A percentile compares a stretch with the other conserved stretches of the same genome.
Conservation (phyloP, 2,888 invertebrate species). For the Epirrita christyi region DNA sequence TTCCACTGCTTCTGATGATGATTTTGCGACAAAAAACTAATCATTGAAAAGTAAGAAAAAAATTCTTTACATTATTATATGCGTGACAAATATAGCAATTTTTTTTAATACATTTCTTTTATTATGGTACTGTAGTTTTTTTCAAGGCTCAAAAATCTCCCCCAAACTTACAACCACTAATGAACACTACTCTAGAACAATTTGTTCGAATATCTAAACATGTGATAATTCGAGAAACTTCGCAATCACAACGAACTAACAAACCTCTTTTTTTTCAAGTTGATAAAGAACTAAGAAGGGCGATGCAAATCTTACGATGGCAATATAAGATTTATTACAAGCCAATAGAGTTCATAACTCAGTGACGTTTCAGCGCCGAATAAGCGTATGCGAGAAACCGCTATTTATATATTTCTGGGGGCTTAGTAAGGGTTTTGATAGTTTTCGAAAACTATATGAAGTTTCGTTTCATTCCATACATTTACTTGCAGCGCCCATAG, state of each 20-base stretch:
- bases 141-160: not conserved
- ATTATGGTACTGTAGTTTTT: not conserved
- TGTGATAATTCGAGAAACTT: conserved; percentile 16
- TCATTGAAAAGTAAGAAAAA: no score
- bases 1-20: no score
- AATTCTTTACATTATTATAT: no score
- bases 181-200: conserved; percentile 27
- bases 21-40: no score
- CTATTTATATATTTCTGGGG: no score
- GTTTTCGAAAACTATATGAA: no score
- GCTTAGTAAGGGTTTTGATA: no score
- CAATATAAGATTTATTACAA: not conserved
- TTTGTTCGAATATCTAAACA: conserved; percentile 23
- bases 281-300: conserved; percentile 16
- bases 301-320: conserved; percentile 14
- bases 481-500: no score
- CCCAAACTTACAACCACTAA: conserved; percentile 18
- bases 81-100: no score
- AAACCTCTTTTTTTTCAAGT: conserved; percentile 19
- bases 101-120: no score
- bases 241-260: conserved; percentile 11
- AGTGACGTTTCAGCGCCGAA: not conserved
- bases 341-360: not conserved
- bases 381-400: no score
- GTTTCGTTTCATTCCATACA: no score